Conservation (phyloP, 1,140 invertebrate genomes). For the Carcinoscorpius rotundicauda region DNA sequence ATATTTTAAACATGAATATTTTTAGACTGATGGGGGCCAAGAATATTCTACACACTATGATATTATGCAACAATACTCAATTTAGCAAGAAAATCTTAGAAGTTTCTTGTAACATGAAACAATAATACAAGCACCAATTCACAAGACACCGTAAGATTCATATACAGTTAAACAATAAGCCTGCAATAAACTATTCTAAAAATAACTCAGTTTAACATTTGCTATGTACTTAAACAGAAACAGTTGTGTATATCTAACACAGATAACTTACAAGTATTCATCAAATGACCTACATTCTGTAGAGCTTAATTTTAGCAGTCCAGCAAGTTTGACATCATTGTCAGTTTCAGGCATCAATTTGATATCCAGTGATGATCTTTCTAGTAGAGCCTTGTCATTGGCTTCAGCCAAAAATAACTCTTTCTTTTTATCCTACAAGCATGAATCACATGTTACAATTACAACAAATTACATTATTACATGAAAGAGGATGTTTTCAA, state of each 20-base stretch:
- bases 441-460: neutral
- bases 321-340: constrained; percentile 64
- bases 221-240: neutral
- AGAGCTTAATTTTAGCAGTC: constrained; percentile 52
- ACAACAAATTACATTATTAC: neutral
- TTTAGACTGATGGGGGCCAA: no score
- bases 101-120: neutral
- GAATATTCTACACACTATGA: no score
- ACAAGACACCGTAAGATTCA: neutral
- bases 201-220: neutral
- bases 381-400: constrained; percentile 55
- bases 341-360: constrained; percentile 53
- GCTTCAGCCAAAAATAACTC: constrained; percentile 52
- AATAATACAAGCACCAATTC: neutral
- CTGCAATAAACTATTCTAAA: neutral
- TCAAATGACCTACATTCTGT: constrained; percentile 22
- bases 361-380: constrained; percentile 65
- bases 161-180: neutral
- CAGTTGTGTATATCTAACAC: no score
- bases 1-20: no score
- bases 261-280: neutral
- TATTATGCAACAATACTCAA: no score
- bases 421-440: constrained; percentile 42
- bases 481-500: no score
- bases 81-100: no score